These are phyloP conservation scores for Leptinotarsa undecemlineata DNA, from an alignment of 1,140 invertebrate genomes.

Conservation along the genomic window DNA sequence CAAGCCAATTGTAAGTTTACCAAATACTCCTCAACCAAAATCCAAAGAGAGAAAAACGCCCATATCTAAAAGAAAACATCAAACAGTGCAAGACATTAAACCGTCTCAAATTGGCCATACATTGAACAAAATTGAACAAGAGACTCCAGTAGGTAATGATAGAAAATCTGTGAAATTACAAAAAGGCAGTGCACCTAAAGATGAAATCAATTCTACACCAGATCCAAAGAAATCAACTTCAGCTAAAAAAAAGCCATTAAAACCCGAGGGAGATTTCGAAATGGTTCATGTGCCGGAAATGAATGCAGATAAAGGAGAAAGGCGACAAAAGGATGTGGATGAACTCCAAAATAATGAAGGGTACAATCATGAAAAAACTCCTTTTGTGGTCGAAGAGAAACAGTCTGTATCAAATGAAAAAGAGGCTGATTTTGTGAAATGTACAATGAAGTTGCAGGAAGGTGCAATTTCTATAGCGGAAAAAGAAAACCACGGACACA, in stretches of 20 bases:
- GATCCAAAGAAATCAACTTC: too few relatives aligned
- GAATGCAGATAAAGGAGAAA: too few relatives aligned
- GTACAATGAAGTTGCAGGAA: neutral
- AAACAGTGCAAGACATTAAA: too few relatives aligned
- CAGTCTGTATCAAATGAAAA: neutral
- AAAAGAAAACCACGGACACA: neutral
- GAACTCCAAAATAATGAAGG: too few relatives aligned
- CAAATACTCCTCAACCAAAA: neutral
- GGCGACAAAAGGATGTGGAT: too few relatives aligned
- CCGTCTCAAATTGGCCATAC: neutral
- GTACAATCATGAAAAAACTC: too few relatives aligned
- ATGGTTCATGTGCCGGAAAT: too few relatives aligned
- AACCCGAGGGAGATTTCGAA: too few relatives aligned
- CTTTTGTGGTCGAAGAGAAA: neutral
- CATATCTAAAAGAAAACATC: neutral
- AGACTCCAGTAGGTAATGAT: neutral
- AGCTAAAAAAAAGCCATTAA: too few relatives aligned
- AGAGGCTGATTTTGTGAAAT: slow-evolving; percentile 1
- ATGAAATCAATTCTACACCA: neutral
- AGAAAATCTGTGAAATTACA: neutral
- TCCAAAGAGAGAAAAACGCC: neutral
- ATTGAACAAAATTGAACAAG: neutral
- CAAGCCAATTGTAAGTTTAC: neutral
- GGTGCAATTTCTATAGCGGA: neutral
- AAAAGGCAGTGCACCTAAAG: neutral